These are phyloP conservation scores for Macropus fuliginosus DNA, from an alignment of 2,797 vertebrate genomes.

Conservation along the genomic window DNA sequence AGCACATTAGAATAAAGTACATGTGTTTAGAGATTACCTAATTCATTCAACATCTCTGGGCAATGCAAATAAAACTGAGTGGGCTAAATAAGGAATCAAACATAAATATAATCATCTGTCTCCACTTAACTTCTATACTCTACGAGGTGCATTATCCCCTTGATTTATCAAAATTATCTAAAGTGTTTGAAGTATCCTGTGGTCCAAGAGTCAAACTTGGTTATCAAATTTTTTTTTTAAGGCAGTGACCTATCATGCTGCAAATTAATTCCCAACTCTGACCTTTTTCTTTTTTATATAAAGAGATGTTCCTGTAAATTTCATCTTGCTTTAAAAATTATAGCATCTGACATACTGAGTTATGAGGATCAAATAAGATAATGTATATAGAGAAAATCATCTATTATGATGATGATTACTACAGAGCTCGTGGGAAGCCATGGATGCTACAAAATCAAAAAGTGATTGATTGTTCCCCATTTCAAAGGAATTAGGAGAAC, in stretches of 20 bases:
- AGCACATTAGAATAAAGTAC: neutral
- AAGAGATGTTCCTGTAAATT: neutral
- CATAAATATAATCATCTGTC: neutral
- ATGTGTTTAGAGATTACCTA: neutral
- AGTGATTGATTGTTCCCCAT: neutral
- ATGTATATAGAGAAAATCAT: neutral
- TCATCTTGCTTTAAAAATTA: neutral
- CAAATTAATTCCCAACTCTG: constrained; percentile 36
- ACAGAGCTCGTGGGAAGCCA: neutral
- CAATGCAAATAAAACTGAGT: neutral
- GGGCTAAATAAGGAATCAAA: neutral
- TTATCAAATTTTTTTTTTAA: constrained; percentile 1
- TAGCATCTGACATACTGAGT: neutral
- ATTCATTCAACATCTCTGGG: neutral
- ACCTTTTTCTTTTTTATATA: constrained; percentile 1
- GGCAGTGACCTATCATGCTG: neutral
- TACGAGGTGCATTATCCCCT: neutral
- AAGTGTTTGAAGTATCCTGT: constrained; percentile 7
- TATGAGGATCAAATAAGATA: neutral
- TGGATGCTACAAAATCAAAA: neutral
- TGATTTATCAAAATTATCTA: constrained; percentile 31
- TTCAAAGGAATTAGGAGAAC: neutral
- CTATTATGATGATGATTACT: neutral
- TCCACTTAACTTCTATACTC: neutral
- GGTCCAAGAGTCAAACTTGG: neutral